These are phyloP conservation scores for Oreonectes daqikongensis DNA, from an alignment of 2,797 vertebrate genomes.

Conservation along the genomic window DNA sequence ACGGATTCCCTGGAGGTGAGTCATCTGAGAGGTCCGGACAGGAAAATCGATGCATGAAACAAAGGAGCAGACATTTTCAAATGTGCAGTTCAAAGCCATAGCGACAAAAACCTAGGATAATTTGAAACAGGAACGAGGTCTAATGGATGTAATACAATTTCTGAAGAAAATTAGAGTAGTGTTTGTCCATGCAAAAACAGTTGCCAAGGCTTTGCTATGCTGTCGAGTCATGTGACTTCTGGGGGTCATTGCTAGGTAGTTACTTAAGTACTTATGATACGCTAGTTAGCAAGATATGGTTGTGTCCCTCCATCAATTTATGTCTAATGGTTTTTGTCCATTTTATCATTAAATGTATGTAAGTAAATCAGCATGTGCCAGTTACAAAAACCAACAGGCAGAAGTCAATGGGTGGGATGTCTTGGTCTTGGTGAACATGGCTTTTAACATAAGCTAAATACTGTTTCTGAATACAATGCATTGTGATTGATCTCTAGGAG, in stretches of 20 bases:
- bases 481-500: constrained; percentile 50
- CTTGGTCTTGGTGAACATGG: constrained; percentile 49
- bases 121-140: neutral
- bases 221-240: neutral
- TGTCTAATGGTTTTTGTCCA: neutral
- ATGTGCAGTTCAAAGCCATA: neutral
- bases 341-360: no score
- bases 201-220: neutral
- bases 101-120: neutral
- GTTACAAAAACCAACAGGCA: neutral
- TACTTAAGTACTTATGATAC: neutral
- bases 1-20: constrained; percentile 95
- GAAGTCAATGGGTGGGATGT: constrained; percentile 37
- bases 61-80: constrained; percentile 1
- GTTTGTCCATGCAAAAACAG: neutral
- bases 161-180: neutral
- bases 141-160: constrained; percentile 1
- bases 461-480: constrained; percentile 44
- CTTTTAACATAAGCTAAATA: constrained; percentile 47
- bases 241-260: neutral
- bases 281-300: neutral
- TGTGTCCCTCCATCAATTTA: neutral
- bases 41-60: constrained; percentile 24
- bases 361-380: neutral
- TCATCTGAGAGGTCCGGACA: neutral